Evolutionary conservation across 2,888 invertebrate species (phyloP).

Genomic region (Epistrophe grossulariae): DNA sequence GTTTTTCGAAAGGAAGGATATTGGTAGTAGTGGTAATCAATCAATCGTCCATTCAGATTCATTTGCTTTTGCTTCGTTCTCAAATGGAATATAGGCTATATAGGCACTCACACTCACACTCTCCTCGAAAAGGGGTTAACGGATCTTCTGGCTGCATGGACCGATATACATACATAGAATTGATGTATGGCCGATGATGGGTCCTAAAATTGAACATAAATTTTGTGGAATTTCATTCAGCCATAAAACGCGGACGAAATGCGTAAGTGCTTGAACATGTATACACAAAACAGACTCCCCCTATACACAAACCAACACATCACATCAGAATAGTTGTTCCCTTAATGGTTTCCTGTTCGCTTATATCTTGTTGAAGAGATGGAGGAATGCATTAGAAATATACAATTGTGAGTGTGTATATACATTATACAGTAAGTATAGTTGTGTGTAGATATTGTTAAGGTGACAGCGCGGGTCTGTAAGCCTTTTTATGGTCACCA

Average conservation of each 20-base stretch:
- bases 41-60: conserved; percentile 28
- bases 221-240: conserved; percentile 44
- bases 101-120: background rate
- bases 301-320: background rate
- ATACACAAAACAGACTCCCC: background rate
- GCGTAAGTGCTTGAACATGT: conserved; percentile 43
- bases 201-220: conserved; percentile 57
- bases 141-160: background rate
- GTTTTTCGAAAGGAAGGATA: background rate
- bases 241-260: conserved; percentile 9
- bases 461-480: conserved; percentile 8
- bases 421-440: too few species aligned
- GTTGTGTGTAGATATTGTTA: conserved; percentile 1
- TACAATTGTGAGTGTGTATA: background rate
- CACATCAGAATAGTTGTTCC: background rate
- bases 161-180: conserved; percentile 14
- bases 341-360: conserved; percentile 57
- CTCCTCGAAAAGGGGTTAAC: background rate
- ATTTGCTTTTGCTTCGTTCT: conserved; percentile 1
- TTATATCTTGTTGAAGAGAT: conserved; percentile 18
- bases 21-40: conserved; percentile 37
- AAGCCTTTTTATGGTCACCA: conserved; percentile 25
- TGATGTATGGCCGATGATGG: conserved; percentile 56
- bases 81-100: background rate
- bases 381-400: conserved; percentile 10